Evolutionary conservation across 2,113 vertebrate species (phyloP).

Genomic region (Xenotilapia flavipinnis): DNA sequence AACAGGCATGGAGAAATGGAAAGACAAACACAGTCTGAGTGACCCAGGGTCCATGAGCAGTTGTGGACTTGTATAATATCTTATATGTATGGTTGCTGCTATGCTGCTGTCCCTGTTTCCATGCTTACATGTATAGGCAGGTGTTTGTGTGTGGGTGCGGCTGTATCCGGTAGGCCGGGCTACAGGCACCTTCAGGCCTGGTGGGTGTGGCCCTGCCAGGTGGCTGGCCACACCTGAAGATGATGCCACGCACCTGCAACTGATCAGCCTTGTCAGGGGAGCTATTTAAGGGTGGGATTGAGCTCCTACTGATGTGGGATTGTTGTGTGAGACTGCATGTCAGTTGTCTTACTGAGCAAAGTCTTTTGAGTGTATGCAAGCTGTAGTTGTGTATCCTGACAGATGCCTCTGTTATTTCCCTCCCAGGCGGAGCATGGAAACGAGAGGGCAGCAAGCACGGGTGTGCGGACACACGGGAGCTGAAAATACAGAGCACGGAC

Average conservation of each 20-base stretch:
- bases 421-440: background rate
- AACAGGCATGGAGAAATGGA: background rate
- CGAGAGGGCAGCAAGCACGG: background rate
- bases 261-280: background rate
- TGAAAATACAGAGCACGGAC: background rate
- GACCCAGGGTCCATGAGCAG: background rate
- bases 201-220: background rate
- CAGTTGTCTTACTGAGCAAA: accelerated
- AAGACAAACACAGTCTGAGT: background rate
- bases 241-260: background rate
- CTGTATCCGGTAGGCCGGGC: background rate
- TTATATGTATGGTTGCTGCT: background rate
- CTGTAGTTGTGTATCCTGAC: background rate
- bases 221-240: background rate
- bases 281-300: background rate
- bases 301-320: background rate
- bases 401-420: background rate
- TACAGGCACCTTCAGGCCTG: background rate
- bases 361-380: background rate
- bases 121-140: background rate
- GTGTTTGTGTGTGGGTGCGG: background rate
- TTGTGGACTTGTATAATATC: background rate
- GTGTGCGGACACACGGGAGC: background rate
- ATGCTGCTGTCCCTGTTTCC: background rate
- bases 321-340: accelerated